phyloP scores from a whole-genome alignment of 64 coral and sea anemone species.

The Astreopora myriophthalma region DNA sequence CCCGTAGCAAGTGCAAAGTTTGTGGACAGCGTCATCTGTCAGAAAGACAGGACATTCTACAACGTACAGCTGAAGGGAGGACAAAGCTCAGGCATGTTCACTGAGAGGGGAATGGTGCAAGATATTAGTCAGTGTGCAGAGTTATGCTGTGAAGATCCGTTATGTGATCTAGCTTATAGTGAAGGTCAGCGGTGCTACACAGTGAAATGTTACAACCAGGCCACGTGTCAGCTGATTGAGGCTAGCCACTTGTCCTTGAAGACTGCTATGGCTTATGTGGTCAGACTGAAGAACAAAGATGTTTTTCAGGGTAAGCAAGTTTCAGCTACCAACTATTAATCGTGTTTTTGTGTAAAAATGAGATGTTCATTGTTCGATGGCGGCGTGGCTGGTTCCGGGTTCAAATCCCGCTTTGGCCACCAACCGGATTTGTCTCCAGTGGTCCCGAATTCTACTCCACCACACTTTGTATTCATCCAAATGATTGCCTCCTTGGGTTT shows the following conservation, averaged over 20 bases:
- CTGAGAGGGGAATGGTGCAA: constrained; percentile 55
- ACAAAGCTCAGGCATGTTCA: constrained; percentile 74
- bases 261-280: constrained; percentile 74
- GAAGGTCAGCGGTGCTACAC: constrained; percentile 83
- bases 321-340: no score
- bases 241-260: constrained; percentile 69
- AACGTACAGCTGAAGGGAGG: constrained; percentile 85
- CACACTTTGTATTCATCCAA: no score
- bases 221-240: constrained; percentile 70
- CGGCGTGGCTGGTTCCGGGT: no score
- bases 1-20: not conserved
- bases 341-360: no score
- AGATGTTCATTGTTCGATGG: no score
- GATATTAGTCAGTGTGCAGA: constrained; percentile 66
- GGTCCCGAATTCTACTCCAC: no score
- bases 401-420: no score
- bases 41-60: constrained; percentile 62
- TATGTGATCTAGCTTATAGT: constrained; percentile 91
- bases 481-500: no score
- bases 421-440: no score
- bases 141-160: constrained; percentile 80
- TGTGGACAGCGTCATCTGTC: constrained; percentile 15
- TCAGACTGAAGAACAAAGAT: constrained; percentile 46
- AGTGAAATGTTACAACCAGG: constrained; percentile 74
- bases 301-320: constrained; percentile 38